Evolutionary conservation across 2,113 vertebrate genomes (phyloP).

Genomic region (Chloropsis cyanopogon): DNA sequence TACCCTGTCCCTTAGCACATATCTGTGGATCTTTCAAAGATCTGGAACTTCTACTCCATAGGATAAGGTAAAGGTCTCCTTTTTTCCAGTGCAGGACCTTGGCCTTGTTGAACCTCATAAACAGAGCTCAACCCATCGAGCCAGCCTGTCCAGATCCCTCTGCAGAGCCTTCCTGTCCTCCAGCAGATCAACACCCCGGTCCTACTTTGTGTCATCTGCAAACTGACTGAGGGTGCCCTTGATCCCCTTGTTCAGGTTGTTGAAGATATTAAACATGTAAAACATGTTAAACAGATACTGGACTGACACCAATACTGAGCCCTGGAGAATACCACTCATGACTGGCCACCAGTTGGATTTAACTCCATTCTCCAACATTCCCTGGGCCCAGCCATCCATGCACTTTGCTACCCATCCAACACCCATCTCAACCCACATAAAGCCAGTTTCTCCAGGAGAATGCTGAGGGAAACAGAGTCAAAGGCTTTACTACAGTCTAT

Average conservation of each 20-base stretch:
- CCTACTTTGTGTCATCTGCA: neutral
- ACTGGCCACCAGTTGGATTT: neutral
- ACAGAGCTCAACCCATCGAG: neutral
- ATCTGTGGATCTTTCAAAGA: neutral
- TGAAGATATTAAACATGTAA: neutral
- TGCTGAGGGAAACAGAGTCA: neutral
- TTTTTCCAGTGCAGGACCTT: neutral
- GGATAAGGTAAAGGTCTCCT: neutral
- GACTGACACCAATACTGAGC: neutral
- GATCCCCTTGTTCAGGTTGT: neutral
- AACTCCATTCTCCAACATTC: neutral
- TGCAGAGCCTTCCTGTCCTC: neutral
- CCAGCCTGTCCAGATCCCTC: neutral
- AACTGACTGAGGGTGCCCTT: neutral
- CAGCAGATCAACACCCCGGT: neutral
- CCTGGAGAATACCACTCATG: rapidly evolving
- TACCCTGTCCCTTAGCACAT: neutral
- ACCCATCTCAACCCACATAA: neutral
- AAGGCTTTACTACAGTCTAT: neutral
- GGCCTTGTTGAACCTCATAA: neutral
- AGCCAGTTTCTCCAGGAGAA: neutral
- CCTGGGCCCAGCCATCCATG: neutral
- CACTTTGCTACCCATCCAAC: neutral
- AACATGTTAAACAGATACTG: neutral
- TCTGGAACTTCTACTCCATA: neutral